These are phyloP conservation scores for Craseonycteris thonglongyai DNA, from an alignment of 2,113 vertebrate species.

Conservation along the genomic window DNA sequence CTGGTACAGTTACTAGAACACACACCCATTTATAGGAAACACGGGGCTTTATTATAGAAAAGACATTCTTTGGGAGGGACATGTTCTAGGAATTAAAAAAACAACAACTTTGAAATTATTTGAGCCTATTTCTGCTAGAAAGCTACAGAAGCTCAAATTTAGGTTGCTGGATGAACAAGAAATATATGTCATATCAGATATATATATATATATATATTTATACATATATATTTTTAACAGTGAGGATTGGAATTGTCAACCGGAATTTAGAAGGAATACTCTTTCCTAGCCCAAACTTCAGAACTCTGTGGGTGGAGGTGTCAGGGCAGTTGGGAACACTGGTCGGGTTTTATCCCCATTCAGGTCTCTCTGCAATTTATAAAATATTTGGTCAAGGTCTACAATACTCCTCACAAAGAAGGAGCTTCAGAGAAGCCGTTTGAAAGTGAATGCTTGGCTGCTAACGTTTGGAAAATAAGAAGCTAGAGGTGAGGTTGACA, in stretches of 20 bases:
- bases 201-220: background rate
- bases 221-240: background rate
- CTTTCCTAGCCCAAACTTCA: conserved; percentile 36
- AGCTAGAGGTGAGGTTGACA: conserved; percentile 56
- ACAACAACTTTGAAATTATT: background rate
- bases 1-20: background rate
- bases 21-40: background rate
- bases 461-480: conserved; percentile 49
- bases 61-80: background rate
- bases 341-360: conserved; percentile 51
- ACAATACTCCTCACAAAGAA: conserved; percentile 57
- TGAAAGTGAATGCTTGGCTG: conserved; percentile 24
- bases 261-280: conserved; percentile 5
- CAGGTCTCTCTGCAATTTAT: conserved; percentile 47
- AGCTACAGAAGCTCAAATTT: background rate
- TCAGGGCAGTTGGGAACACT: background rate
- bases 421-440: conserved; percentile 32
- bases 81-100: background rate
- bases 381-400: conserved; percentile 55
- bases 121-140: background rate
- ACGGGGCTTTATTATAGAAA: background rate
- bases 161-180: background rate
- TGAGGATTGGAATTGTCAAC: background rate
- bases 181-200: background rate
- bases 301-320: background rate